Conservation (phyloP, 2,888 invertebrate species). For the Melanophora roralis region DNA sequence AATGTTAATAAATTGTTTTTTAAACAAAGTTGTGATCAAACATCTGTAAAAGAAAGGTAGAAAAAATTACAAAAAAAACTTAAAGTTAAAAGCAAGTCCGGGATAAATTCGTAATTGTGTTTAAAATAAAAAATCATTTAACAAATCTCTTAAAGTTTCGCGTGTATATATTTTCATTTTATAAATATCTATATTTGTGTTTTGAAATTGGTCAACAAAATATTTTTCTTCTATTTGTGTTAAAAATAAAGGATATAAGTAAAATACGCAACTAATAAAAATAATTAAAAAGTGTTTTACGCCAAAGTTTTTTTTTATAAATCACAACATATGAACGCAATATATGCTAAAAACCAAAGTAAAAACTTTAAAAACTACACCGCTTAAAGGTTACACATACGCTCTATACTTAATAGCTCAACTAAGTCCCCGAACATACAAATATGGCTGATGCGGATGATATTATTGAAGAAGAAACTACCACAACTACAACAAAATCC, state of each 20-base stretch:
- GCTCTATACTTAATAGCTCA: background rate
- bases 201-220: too few relatives aligned
- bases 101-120: background rate
- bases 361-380: background rate
- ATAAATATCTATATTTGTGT: too few relatives aligned
- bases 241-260: too few relatives aligned
- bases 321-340: too few relatives aligned
- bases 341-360: background rate
- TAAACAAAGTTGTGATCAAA: background rate
- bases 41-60: background rate
- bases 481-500: conserved; percentile 69
- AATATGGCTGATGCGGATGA: conserved; percentile 66
- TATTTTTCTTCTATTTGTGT: too few relatives aligned
- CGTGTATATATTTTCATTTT: background rate
- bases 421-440: background rate
- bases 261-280: background rate
- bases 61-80: background rate
- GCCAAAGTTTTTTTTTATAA: too few relatives aligned
- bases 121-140: background rate
- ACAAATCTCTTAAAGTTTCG: background rate
- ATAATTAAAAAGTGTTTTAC: background rate
- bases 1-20: background rate
- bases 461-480: conserved; percentile 64
- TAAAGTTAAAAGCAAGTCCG: background rate
- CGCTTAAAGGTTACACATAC: conserved; percentile 18